Base-by-base conservation (phyloP, 2,797 vertebrate species). In the Myotis findleyi region DNA sequence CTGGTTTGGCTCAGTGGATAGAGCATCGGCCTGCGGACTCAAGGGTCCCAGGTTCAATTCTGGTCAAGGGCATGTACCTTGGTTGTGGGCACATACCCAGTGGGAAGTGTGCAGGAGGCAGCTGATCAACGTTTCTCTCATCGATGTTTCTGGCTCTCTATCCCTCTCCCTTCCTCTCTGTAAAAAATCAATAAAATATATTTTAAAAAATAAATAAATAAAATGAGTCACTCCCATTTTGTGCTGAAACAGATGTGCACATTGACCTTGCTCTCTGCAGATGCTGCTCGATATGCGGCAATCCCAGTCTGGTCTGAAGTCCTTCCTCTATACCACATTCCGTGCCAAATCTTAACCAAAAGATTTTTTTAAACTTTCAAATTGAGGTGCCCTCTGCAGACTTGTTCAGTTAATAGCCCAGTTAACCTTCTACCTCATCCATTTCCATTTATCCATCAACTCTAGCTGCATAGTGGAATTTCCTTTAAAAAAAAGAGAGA, bases 261-360 rank as follows among this genome's bases (percentile, higher is more conserved):
- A 10, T 47, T 64, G 86, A 62, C 94, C 86, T 87, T 88, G 77
- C 73, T 93, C 21, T 73, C 87, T 76, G 21, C 33, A 79, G 33
- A 71, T 9, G 66, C 55, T 49, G 64, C 66, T 75, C 11, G 14
- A 0, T 1, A 2, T 53, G n/a, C 27, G 44, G 68, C n/a, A 27
- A 49, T 10, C 20, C 77, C 57, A 77, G 41, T 55, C 27, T 41
- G 20, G 4, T 30, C 87, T 53, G 25, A 30, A 49, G 71, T 30
- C 36, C 14, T 84, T 21, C 44, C 47, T 59, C 1, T 77, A 41
- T 5, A 36, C 41, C 57, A 49, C 20, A 4, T 20, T 49, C 49
- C 36, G 21, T 4, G 82, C 62, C 44, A 13, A 72, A 68, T 76
- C 76, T 69, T 64, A 41, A 82, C n/a, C 77, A 71, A 57, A 75